Base-by-base conservation (phyloP, 2,888 invertebrate genomes). In the Litoditis marina region DNA sequence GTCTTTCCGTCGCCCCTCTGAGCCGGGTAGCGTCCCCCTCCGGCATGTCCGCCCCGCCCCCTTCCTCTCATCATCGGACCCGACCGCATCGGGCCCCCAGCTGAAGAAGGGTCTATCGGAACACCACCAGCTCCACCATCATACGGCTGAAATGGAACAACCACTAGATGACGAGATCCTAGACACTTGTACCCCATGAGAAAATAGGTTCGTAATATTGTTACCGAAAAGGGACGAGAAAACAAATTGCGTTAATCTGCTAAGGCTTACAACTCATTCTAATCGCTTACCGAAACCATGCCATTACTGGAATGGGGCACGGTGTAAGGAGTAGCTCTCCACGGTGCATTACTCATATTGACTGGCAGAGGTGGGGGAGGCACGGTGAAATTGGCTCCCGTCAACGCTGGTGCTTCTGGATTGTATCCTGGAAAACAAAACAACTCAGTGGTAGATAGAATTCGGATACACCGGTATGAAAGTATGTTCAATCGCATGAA, bases 391-490 rank as follows among this genome's bases (percentile, higher is more conserved):
- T 76, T 32, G 52, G 59, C 60, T 62, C 68, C 68, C 44, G 74
- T 74, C 34, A 82, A 63, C 8, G 71, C 76, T 4, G 82, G 82
- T 13, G 78, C 75, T 60, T 82, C 82, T 4, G 82, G 82, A 59
- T 81, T 80, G 73, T 81, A 81, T n/a, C 70, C 79, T 59, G 61
- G 68, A 52, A 28, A 22, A 5, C 3, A 49, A 16, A 7, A 3
- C n/a, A n/a, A n/a, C n/a, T n/a, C n/a, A n/a, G n/a, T n/a, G n/a
- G n/a, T n/a, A n/a, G n/a, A n/a, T n/a, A n/a, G n/a, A n/a, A n/a
- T n/a, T n/a, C n/a, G n/a, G n/a, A n/a, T n/a, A n/a, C n/a, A n/a
- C n/a, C n/a, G n/a, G n/a, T n/a, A n/a, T n/a, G n/a, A n/a, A n/a
- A n/a, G n/a, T n/a, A n/a, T n/a, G n/a, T n/a, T n/a, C n/a, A n/a